Evolutionary conservation across 2,797 vertebrate species (phyloP).

Genomic region (Lerista edwardsae): DNA sequence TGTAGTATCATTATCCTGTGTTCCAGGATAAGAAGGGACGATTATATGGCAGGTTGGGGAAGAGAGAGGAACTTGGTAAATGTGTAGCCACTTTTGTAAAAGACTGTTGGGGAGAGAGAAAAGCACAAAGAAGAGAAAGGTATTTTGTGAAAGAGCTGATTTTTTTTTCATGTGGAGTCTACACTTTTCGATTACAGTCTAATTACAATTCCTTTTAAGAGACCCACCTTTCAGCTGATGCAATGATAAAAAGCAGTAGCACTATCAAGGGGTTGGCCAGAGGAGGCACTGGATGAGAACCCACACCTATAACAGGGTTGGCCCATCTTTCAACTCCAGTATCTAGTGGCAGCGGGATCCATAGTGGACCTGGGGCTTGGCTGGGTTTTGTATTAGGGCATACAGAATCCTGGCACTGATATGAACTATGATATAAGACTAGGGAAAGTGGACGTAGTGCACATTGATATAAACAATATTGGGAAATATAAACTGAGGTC

Average conservation of each 20-base stretch:
- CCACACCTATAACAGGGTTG: no score
- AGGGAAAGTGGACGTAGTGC: no score
- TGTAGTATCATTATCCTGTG: not conserved
- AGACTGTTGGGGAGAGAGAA: constrained; percentile 1
- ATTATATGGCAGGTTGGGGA: not conserved
- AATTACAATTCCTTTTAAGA: not conserved
- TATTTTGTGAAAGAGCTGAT: not conserved
- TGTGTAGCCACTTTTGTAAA: not conserved
- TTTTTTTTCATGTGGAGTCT: not conserved
- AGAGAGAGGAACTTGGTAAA: not conserved
- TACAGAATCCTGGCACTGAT: no score
- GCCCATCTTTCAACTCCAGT: no score
- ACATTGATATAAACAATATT: no score
- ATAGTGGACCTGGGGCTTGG: no score
- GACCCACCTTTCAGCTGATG: not conserved
- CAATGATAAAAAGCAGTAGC: not conserved
- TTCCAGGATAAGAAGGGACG: not conserved
- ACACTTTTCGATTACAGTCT: not conserved
- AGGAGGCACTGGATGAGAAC: no score
- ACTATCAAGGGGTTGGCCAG: no score
- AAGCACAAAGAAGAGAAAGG: not conserved
- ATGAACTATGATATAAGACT: no score
- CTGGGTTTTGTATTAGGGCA: no score
- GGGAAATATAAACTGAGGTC: no score
- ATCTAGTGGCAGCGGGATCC: no score